Percentiles rank a stretch among this genome's conserved stretches.
Evolutionary conservation across 2,113 vertebrate genomes (phyloP).

Genomic region (Oriolus oriolus): DNA sequence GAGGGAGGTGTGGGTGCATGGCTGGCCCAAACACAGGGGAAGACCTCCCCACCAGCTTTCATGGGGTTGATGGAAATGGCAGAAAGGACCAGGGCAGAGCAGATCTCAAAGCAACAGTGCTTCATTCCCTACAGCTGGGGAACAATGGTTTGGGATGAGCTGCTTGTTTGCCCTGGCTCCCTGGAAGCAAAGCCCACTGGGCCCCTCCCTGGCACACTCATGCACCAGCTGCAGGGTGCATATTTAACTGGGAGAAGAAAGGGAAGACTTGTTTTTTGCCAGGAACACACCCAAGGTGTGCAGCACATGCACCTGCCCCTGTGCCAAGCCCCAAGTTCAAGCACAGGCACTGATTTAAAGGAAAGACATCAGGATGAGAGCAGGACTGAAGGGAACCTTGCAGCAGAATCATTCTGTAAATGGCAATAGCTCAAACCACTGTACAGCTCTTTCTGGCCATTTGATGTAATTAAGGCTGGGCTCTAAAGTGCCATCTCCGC

Average conservation of each 20-base stretch:
- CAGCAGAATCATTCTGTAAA: not conserved
- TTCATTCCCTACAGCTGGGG: rapidly evolving
- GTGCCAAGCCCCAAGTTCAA: not conserved
- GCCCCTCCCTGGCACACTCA: rapidly evolving
- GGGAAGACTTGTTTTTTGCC: not conserved
- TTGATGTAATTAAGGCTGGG: not conserved
- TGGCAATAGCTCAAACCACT: not conserved
- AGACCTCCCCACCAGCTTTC: not conserved
- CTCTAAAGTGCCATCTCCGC: not conserved
- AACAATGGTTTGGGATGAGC: not conserved
- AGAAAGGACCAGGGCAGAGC: not conserved
- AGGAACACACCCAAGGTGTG: not conserved
- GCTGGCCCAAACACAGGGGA: rapidly evolving
- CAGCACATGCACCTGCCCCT: rapidly evolving
- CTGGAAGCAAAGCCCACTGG: not conserved
- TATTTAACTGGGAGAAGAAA: not conserved
- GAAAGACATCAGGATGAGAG: not conserved
- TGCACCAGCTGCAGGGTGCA: not conserved
- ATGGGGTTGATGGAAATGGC: not conserved
- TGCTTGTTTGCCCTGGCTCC: not conserved
- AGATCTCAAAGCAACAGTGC: not conserved
- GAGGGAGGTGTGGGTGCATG: rapidly evolving
- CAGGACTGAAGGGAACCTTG: not conserved
- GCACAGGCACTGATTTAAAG: not conserved
- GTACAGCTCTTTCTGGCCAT: not conserved